phyloP scores from a whole-genome alignment of 2,113 vertebrate species.

The Erythrocercus mccallii region DNA sequence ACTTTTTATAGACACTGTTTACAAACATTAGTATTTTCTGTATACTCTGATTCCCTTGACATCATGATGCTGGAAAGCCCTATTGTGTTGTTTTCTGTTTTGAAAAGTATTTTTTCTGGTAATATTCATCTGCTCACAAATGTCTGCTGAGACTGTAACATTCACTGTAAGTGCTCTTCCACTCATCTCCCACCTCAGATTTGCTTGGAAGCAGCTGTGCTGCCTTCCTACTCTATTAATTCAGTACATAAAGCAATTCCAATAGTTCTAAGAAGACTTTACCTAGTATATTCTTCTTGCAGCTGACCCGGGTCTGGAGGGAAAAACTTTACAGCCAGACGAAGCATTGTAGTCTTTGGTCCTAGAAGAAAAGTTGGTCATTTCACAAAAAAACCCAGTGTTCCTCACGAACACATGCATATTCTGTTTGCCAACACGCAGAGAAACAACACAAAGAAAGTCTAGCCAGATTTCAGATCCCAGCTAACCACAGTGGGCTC shows the following conservation, averaged over 20 bases:
- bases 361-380: conserved; percentile 69
- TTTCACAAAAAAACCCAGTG: neutral
- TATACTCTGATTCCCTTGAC: neutral
- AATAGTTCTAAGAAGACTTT: neutral
- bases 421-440: neutral
- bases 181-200: neutral
- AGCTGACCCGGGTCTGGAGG: conserved; percentile 95
- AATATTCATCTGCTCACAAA: neutral
- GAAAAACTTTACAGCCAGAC: conserved; percentile 95
- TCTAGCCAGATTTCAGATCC: neutral
- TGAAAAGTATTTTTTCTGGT: neutral
- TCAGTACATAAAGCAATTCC: neutral
- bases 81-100: neutral
- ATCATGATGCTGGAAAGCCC: neutral
- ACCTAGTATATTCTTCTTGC: conserved; percentile 97
- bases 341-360: conserved; percentile 85
- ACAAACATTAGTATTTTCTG: neutral
- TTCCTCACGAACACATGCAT: neutral
- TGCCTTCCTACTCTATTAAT: neutral
- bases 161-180: neutral
- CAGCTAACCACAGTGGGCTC: neutral
- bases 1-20: neutral
- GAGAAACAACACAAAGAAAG: neutral
- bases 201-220: neutral
- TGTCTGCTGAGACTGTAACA: neutral